These are phyloP conservation scores for Semaprochilodus insignis DNA, from an alignment of 2,797 vertebrate genomes.

Conservation along the genomic window DNA sequence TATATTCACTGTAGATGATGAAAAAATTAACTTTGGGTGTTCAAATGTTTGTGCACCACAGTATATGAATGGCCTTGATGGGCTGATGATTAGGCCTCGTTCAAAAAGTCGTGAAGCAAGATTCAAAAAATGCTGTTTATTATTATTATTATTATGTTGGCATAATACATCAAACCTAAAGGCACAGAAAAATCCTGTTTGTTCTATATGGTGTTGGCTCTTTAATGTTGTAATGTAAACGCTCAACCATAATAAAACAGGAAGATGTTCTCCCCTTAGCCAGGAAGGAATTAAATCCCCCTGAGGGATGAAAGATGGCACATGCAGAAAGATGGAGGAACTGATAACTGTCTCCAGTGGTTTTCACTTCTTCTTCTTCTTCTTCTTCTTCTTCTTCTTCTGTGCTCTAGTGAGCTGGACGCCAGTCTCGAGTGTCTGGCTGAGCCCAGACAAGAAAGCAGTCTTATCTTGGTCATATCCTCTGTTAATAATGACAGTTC, in stretches of 20 bases:
- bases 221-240: neutral
- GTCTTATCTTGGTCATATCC: no score
- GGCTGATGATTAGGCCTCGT: no score
- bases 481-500: no score
- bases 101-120: no score
- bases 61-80: no score
- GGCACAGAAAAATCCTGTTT: neutral
- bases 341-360: constrained; percentile 29
- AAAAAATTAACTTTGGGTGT: no score
- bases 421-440: neutral
- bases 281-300: neutral
- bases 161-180: neutral
- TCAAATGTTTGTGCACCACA: no score
- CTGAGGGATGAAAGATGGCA: neutral
- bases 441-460: no score
- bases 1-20: no score
- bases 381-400: no score
- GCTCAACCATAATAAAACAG: neutral
- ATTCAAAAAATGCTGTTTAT: no score
- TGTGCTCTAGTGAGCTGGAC: neutral
- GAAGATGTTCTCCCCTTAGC: neutral
- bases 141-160: no score
- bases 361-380: constrained; percentile 22
- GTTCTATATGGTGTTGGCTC: neutral
- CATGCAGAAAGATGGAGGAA: constrained; percentile 30